A percentile compares a stretch with the other conserved stretches of the same genome.
phyloP scores from a whole-genome alignment of 2,113 vertebrate species.

The Dasyprocta punctata region DNA sequence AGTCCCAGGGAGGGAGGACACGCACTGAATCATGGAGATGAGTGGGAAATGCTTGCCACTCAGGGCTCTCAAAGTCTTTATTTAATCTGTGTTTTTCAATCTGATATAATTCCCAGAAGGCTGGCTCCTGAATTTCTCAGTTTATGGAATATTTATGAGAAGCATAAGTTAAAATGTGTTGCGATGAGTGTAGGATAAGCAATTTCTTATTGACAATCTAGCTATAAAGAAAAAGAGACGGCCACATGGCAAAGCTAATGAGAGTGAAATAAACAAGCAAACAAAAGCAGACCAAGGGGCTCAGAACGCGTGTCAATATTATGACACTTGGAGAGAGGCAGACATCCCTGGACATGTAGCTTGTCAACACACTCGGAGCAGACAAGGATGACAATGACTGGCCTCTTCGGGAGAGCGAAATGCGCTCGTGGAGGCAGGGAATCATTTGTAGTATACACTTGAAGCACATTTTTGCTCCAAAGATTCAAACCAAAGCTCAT shows the following conservation, averaged over 20 bases:
- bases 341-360: background rate
- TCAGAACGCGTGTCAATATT: background rate
- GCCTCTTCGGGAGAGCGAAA: background rate
- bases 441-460: background rate
- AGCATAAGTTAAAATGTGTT: background rate
- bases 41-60: background rate
- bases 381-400: background rate
- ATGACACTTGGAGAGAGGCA: background rate
- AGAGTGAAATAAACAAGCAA: background rate
- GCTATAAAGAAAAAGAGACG: background rate
- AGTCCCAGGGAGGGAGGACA: background rate
- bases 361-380: background rate
- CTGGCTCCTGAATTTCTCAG: background rate
- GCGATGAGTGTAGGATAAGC: background rate
- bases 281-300: background rate
- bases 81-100: background rate
- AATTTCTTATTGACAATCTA: background rate
- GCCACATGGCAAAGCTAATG: background rate
- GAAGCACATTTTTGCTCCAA: background rate
- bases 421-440: fast-evolving
- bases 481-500: background rate
- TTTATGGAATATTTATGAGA: background rate
- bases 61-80: background rate
- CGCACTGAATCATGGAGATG: background rate
- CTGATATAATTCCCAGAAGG: background rate